Percentiles rank a stretch among this genome's conserved stretches.
These are phyloP conservation scores for Dysidea cf. avara DNA, from an alignment of 37 sponge, comb jelly and placozoan species.

Conservation along the genomic window DNA sequence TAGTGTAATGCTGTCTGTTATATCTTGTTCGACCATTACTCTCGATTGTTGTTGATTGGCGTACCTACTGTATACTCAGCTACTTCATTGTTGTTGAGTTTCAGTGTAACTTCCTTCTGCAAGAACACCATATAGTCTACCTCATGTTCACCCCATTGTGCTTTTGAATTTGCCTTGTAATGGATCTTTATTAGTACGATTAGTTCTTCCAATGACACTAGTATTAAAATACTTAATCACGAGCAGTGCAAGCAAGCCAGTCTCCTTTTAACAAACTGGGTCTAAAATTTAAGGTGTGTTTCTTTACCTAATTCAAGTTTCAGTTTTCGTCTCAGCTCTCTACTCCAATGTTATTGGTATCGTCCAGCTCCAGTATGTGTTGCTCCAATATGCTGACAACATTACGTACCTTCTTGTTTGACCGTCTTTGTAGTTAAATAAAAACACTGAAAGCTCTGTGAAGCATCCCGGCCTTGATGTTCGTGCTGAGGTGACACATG, in stretches of 20 bases:
- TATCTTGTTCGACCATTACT: slow-evolving; percentile 47
- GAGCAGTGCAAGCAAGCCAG: neutral
- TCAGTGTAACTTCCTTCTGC: no score
- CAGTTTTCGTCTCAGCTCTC: slow-evolving; percentile 84
- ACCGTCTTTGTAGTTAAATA: slow-evolving; percentile 81
- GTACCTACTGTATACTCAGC: slow-evolving; percentile 43
- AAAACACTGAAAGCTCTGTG: slow-evolving; percentile 86
- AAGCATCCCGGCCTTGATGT: no score
- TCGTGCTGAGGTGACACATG: no score
- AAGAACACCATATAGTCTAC: slow-evolving; percentile 95
- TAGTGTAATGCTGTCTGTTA: slow-evolving; percentile 75
- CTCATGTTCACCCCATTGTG: slow-evolving; percentile 97
- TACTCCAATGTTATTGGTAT: no score
- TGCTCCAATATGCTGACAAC: slow-evolving; percentile 90
- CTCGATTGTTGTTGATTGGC: slow-evolving; percentile 63
- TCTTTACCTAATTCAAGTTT: slow-evolving; percentile 87
- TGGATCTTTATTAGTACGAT: slow-evolving; percentile 83
- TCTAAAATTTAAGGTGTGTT: neutral
- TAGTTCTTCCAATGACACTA: slow-evolving; percentile 75
- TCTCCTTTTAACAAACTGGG: neutral
- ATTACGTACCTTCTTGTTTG: slow-evolving; percentile 85
- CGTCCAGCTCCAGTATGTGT: slow-evolving; percentile 97
- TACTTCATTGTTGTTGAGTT: slow-evolving; percentile 85
- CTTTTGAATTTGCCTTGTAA: slow-evolving; percentile 83
- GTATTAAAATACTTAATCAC: no score